Evolutionary conservation across 2,113 vertebrate species (phyloP).

Genomic region (Brienomyrus longianalis): DNA sequence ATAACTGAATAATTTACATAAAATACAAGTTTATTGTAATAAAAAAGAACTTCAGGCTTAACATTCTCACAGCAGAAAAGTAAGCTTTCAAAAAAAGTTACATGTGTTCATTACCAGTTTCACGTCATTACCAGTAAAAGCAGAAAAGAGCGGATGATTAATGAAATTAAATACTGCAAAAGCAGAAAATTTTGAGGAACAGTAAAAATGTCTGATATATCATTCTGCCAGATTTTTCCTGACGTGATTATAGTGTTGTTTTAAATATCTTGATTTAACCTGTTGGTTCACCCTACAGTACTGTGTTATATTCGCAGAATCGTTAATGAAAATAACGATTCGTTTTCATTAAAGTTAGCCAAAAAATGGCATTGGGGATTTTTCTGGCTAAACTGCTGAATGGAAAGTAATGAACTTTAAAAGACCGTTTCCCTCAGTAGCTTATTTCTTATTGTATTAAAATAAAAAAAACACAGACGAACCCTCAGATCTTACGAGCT

Average conservation of each 20-base stretch:
- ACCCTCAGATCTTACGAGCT: background rate
- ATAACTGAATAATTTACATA: background rate
- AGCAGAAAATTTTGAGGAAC: background rate
- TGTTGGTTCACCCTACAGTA: background rate
- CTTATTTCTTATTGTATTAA: background rate
- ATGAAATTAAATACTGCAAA: background rate
- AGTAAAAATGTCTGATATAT: background rate
- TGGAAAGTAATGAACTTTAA: background rate
- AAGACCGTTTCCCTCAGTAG: background rate
- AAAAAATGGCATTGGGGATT: background rate
- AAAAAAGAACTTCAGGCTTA: background rate
- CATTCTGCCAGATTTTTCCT: background rate
- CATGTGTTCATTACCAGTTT: background rate
- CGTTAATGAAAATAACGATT: background rate
- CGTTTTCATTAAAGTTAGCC: background rate
- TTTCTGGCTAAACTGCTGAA: background rate
- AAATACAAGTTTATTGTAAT: background rate
- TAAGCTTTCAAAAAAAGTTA: background rate
- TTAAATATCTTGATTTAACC: background rate
- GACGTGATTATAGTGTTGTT: background rate
- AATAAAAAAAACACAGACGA: background rate
- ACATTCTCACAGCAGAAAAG: background rate
- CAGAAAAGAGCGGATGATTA: background rate
- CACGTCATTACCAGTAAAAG: conserved; percentile 2
- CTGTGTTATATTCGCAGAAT: background rate